Evolutionary conservation across 2,113 vertebrate genomes (phyloP).

Genomic region (Apteryx owenii): DNA sequence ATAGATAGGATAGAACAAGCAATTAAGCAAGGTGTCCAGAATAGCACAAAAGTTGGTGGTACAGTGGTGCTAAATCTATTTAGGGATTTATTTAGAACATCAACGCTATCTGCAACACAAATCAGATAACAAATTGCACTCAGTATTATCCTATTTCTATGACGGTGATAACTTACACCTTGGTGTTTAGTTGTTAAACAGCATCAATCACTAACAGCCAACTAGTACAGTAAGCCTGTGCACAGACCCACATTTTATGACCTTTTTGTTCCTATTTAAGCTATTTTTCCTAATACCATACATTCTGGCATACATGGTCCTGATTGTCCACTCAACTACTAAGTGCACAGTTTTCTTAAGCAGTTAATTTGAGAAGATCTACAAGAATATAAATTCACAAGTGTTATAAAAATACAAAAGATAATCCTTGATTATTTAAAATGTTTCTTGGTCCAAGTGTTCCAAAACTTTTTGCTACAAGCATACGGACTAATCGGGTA

Average conservation of each 20-base stretch:
- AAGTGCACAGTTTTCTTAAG: neutral
- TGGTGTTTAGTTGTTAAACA: neutral
- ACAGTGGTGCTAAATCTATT: neutral
- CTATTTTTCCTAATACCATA: neutral
- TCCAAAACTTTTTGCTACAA: neutral
- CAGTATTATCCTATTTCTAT: too few species aligned
- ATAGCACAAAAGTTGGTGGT: neutral
- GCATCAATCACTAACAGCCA: neutral
- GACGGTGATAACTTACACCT: neutral
- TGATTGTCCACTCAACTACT: neutral
- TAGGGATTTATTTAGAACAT: neutral
- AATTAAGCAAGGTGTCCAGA: neutral
- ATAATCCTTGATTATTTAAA: fast-evolving
- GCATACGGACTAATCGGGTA: neutral
- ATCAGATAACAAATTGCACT: neutral
- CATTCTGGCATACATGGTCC: neutral
- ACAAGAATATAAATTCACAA: neutral
- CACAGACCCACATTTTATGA: fast-evolving
- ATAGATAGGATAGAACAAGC: neutral
- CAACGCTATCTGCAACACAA: neutral
- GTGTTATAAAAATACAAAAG: neutral
- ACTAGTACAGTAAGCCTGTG: neutral
- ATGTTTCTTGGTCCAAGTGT: neutral
- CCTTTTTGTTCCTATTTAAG: neutral
- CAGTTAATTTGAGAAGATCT: neutral